phyloP scores from a whole-genome alignment of 2,113 vertebrate genomes.

The Turnix velox region DNA sequence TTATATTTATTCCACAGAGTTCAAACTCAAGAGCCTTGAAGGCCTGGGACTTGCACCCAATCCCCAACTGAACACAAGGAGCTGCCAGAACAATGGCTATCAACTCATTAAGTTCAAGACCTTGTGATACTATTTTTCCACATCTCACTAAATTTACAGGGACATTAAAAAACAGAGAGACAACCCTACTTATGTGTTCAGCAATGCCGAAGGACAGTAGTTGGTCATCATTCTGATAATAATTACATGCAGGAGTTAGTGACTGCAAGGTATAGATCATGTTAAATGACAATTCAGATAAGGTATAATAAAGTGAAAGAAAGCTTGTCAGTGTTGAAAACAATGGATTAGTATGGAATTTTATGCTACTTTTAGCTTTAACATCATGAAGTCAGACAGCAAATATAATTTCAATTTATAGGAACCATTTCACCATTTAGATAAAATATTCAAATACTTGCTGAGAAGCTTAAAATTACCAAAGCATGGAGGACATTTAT shows the following conservation, averaged over 20 bases:
- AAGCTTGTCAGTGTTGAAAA: neutral
- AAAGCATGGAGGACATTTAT: neutral
- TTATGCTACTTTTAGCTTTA: neutral
- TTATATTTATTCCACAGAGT: neutral
- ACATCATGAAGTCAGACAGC: neutral
- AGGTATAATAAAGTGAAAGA: neutral
- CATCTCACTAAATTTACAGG: neutral
- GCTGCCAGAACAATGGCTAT: neutral
- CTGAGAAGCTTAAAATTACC: neutral
- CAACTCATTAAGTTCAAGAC: neutral
- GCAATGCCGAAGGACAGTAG: neutral
- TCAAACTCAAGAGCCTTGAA: neutral
- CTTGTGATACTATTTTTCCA: neutral
- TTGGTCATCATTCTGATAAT: neutral
- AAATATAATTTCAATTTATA: neutral
- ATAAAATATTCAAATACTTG: neutral
- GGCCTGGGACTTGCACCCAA: neutral
- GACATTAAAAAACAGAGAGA: neutral
- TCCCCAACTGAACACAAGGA: neutral
- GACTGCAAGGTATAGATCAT: neutral
- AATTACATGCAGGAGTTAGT: neutral
- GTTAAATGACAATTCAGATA: neutral
- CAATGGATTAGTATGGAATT: neutral
- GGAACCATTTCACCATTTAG: neutral
- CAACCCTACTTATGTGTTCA: neutral